Base-by-base conservation (phyloP, 2,888 invertebrate species). In the Junonia oenone region DNA sequence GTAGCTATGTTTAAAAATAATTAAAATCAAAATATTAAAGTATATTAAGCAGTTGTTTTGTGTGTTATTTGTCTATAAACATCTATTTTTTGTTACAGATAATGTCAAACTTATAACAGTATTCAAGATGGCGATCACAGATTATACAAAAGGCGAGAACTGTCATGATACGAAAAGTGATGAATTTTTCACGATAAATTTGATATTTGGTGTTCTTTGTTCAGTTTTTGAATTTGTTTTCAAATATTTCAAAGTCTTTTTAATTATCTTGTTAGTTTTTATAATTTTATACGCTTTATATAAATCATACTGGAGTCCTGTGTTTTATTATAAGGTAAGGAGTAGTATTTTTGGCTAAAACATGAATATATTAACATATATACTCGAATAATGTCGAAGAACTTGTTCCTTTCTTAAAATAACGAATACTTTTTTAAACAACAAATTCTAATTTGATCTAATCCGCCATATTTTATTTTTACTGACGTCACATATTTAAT, bases 281-380 rank as follows among this genome's bases (percentile, higher is more conserved):
- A 53, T 73, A 50, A 9, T 78, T n/a, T 19, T 78, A 0, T 67
- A 68, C 47, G 45, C 72, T 0, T 13, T 76, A 0, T 82, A 78
- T 54, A 85, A 73, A 38, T 72, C 76, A 43, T 86, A 72, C 63
- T 73, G 70, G 61, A 75, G 62, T 46, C 86, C 83, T 0, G 59
- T 79, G 5, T 27, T 78, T 2, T 81, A 79, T 63, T 68, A 67
- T 29, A 84, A 76, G 75, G 86, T 86, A 45, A 78, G 81, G 27
- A 40, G 29, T 38, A n/a, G n/a, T n/a, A n/a, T n/a, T n/a, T n/a
- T n/a, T n/a, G n/a, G n/a, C n/a, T n/a, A n/a, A n/a, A n/a, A n/a
- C n/a, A n/a, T n/a, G n/a, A n/a, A n/a, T n/a, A n/a, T n/a, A n/a
- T n/a, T n/a, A n/a, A n/a, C n/a, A n/a, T n/a, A n/a, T n/a, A n/a